phyloP scores from a whole-genome alignment of 1,140 invertebrate species.

The Drosophila grimshawi region DNA sequence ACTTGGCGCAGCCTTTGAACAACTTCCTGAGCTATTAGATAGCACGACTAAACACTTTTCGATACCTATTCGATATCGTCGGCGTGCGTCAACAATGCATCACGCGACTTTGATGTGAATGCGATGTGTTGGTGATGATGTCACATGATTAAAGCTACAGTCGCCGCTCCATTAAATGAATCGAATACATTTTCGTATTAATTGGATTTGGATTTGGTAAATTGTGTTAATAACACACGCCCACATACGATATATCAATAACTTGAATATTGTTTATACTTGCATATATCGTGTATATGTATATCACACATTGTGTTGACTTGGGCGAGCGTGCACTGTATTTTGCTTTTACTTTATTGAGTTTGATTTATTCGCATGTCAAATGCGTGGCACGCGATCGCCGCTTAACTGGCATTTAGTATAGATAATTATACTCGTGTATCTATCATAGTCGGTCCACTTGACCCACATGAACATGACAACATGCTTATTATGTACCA shows the following conservation, averaged over 20 bases:
- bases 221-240: too few species aligned
- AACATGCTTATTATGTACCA: conserved; percentile 24
- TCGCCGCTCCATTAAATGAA: conserved; percentile 5
- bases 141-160: conserved; percentile 69
- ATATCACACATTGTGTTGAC: not conserved
- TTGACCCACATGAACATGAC: conserved; percentile 26
- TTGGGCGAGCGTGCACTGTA: conserved; percentile 16
- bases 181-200: too few species aligned
- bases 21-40: conserved; percentile 20
- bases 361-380: conserved; percentile 64
- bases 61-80: conserved; percentile 10
- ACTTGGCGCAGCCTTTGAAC: not conserved
- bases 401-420: conserved; percentile 24
- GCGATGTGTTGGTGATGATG: conserved; percentile 49
- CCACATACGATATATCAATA: too few species aligned
- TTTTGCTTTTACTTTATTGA: conserved; percentile 11
- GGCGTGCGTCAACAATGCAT: conserved; percentile 49
- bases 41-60: not conserved
- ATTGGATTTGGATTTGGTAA: too few species aligned
- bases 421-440: conserved; percentile 15
- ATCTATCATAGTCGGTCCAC: conserved; percentile 6
- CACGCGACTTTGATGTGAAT: conserved; percentile 54
- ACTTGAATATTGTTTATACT: not conserved
- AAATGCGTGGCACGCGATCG: conserved; percentile 70
- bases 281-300: not conserved